phyloP scores from a whole-genome alignment of 2,797 vertebrate species.

The Pygocentrus nattereri region DNA sequence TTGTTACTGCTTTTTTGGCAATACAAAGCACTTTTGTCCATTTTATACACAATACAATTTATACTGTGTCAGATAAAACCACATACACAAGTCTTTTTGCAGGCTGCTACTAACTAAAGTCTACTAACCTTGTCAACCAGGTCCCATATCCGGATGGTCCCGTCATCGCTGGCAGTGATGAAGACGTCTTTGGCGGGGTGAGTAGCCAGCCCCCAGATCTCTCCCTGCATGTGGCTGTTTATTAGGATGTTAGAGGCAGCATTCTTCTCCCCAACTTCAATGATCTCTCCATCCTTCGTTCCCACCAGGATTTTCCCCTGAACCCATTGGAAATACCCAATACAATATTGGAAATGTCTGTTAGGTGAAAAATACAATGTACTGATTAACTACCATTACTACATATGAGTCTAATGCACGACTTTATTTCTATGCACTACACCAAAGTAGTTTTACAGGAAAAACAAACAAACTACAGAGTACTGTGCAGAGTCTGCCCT shows the following conservation, averaged over 20 bases:
- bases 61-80: too few relatives aligned
- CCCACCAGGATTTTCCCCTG: constrained; percentile 96
- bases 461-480: not conserved
- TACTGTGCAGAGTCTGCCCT: too few relatives aligned
- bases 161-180: constrained; percentile 92
- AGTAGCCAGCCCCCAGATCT: constrained; percentile 93
- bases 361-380: not conserved
- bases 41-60: too few relatives aligned
- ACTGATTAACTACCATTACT: not conserved
- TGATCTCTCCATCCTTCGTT: constrained; percentile 95
- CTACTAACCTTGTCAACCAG: constrained; percentile 87
- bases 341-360: not conserved
- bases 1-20: too few relatives aligned
- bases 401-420: not conserved
- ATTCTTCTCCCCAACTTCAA: constrained; percentile 97
- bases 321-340: not conserved
- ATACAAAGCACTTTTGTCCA: too few relatives aligned
- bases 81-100: too few relatives aligned
- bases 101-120: not conserved
- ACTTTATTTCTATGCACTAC: too few relatives aligned
- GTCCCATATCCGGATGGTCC: constrained; percentile 95
- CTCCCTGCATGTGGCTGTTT: constrained; percentile 92
- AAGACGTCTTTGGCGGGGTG: constrained; percentile 93
- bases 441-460: not conserved
- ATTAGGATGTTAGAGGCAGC: constrained; percentile 95